Evolutionary conservation across 2,888 invertebrate species (phyloP), one percentile per base, ranked within the genome.

Genomic region (Tenthredo livida): DNA sequence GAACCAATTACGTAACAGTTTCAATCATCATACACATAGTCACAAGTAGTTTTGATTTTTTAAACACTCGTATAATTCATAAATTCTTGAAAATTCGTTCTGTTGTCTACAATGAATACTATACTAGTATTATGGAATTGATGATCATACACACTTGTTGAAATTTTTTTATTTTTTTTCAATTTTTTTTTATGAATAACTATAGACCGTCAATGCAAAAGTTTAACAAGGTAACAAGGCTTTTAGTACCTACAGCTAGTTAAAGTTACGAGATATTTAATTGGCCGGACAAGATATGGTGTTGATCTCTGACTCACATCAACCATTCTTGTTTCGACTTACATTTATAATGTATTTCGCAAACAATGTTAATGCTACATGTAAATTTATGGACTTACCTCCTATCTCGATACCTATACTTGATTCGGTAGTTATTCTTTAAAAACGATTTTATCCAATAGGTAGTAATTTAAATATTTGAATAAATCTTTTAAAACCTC

Each of bases 231-330:
- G 33, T 70, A 70, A 70, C 70, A 54, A 54, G 54, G 54, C 54
- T 54, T 54, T 54, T 54, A 54, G 54, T 21, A 43, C n/a, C n/a
- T n/a, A n/a, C n/a, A 43, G 40, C 40, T 43, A 43, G n/a, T 73
- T 43, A 21, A 73, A 73, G 17, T 43, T 43, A 73, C 72, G 72
- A 73, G 72, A 73, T 21, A 73, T 73, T 73, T 73, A 73, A 73
- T 73, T 73, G n/a, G 40, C 72, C 72, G 40, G 17, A 73, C 72
- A 43, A 29, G 40, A 73, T 72, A 72, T 73, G 43, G 40, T 43
- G 40, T 73, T 43, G 72, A 73, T 73, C 72, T 73, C 72, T 73
- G 43, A 40, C 72, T 73, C 72, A 73, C 7, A 40, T 40, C 40
- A 43, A 43, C 72, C 43, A n/a, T 73, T 73, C 72, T 43, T 43